Conservation (phyloP, 1,140 invertebrate species). For the Panulirus ornatus region DNA sequence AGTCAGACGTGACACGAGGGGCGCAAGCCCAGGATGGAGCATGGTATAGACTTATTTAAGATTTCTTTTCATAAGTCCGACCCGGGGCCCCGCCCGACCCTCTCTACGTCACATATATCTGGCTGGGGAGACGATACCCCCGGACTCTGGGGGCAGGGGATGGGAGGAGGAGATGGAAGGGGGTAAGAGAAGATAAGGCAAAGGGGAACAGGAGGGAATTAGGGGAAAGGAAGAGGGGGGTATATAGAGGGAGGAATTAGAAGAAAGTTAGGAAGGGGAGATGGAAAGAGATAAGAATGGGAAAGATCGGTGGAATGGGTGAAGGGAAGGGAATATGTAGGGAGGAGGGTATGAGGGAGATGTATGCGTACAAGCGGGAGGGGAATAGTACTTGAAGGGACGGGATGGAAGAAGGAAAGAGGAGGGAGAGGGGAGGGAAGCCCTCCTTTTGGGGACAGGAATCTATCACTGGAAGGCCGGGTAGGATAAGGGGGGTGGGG, state of each 20-base stretch:
- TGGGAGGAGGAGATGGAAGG: background rate
- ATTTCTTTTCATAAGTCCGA: slow-evolving; percentile 20
- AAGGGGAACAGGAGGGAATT: background rate
- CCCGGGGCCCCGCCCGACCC: background rate
- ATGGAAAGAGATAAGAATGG: background rate
- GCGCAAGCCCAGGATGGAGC: background rate
- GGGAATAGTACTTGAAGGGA: background rate
- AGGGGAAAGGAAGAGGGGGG: background rate
- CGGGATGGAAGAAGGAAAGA: background rate
- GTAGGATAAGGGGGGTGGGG: no score
- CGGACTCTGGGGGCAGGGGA: background rate
- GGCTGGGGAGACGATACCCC: background rate
- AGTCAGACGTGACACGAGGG: background rate
- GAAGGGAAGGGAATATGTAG: background rate
- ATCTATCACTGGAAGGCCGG: background rate
- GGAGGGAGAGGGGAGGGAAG: background rate
- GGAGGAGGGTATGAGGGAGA: background rate
- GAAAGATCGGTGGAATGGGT: background rate
- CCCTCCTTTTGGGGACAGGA: background rate
- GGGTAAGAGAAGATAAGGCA: background rate
- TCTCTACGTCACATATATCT: slow-evolving; percentile 6
- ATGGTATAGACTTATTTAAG: slow-evolving; percentile 9
- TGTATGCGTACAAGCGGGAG: background rate
- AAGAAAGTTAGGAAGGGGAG: background rate
- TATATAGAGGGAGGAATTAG: background rate